A percentile compares a stretch with the other conserved stretches of the same genome.
These are phyloP conservation scores for Orthonyx spaldingii DNA, from an alignment of 2,113 vertebrate genomes.

Conservation along the genomic window DNA sequence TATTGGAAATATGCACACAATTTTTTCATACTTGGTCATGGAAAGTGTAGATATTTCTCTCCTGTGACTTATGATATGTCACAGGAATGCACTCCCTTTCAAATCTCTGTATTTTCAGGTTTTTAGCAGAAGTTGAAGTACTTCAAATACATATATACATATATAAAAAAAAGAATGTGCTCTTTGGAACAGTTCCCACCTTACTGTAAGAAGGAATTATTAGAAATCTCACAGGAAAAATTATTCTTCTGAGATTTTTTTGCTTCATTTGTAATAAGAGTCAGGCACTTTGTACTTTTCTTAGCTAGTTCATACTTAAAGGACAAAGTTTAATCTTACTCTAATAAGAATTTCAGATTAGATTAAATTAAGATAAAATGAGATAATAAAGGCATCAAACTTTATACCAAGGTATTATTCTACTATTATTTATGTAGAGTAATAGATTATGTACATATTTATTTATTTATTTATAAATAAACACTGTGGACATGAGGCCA, in stretches of 20 bases:
- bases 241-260: not conserved
- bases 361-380: not conserved
- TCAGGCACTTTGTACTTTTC: not conserved
- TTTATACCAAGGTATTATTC: not conserved
- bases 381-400: not conserved
- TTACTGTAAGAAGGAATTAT: not conserved
- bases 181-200: not conserved
- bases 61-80: constrained; percentile 12
- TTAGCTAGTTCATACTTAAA: not conserved
- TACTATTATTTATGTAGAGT: not conserved
- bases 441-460: not conserved
- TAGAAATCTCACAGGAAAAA: not conserved
- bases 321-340: not conserved
- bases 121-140: constrained; percentile 23
- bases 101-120: not conserved
- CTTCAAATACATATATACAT: not conserved
- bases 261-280: not conserved
- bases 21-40: not conserved
- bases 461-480: not conserved
- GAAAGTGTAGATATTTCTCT: constrained; percentile 3
- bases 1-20: not conserved
- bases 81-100: not conserved
- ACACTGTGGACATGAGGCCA: not conserved
- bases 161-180: not conserved
- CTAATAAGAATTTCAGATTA: not conserved